Conservation (phyloP, 2,797 vertebrate genomes). For the Coreius guichenoti region DNA sequence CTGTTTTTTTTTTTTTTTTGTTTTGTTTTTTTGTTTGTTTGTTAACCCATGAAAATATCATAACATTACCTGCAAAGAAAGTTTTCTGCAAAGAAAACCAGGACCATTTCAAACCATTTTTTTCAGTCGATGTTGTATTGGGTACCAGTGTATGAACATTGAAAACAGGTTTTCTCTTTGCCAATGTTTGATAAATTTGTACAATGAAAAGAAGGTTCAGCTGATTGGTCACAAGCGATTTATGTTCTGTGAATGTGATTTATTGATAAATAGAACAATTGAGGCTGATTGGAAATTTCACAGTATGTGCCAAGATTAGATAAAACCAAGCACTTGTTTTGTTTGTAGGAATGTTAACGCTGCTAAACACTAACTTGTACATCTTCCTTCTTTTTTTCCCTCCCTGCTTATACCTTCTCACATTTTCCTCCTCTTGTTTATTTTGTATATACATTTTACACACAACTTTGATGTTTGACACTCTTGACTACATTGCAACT, state of each 20-base stretch:
- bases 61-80: slow-evolving; percentile 61
- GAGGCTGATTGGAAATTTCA: slow-evolving; percentile 52
- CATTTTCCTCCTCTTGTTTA: slow-evolving; percentile 58
- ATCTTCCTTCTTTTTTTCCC: slow-evolving; percentile 59
- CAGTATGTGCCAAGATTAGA: slow-evolving; percentile 74
- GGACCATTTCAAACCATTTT: too few species aligned
- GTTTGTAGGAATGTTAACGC: slow-evolving; percentile 69
- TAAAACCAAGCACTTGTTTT: slow-evolving; percentile 70
- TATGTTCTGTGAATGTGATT: slow-evolving; percentile 63
- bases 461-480: slow-evolving; percentile 57
- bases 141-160: slow-evolving; percentile 65
- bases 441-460: slow-evolving; percentile 67
- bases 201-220: slow-evolving; percentile 58
- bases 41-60: slow-evolving; percentile 67
- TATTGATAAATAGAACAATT: slow-evolving; percentile 46
- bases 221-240: slow-evolving; percentile 58
- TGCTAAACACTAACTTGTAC: slow-evolving; percentile 72
- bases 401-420: slow-evolving; percentile 40
- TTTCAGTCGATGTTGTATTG: slow-evolving; percentile 70
- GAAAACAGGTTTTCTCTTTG: slow-evolving; percentile 57
- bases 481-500: slow-evolving; percentile 11
- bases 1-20: slow-evolving; percentile 67
- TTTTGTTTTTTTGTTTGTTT: slow-evolving; percentile 66
- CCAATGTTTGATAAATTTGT: slow-evolving; percentile 59
- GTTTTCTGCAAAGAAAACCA: slow-evolving; percentile 63